These are phyloP conservation scores for Chionoecetes opilio DNA, from an alignment of 1,140 invertebrate genomes.

Conservation along the genomic window DNA sequence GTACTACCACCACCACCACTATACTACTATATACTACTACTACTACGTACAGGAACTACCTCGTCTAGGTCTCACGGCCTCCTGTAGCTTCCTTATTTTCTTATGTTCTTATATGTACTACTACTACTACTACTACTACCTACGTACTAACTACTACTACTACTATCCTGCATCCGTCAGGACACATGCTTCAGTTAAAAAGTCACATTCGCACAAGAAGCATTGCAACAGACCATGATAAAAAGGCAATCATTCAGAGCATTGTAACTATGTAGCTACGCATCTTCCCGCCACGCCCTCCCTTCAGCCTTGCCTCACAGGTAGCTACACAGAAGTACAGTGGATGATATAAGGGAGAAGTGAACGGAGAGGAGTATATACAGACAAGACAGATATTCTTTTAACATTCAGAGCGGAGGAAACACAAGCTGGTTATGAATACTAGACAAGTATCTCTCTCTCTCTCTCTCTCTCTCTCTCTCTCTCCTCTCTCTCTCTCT, in stretches of 20 bases:
- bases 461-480: slow-evolving; percentile 27
- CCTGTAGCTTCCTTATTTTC: too few species aligned
- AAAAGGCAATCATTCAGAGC: too few species aligned
- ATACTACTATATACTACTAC: too few species aligned
- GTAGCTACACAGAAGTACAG: background rate
- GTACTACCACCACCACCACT: too few species aligned
- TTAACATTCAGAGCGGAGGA: too few species aligned
- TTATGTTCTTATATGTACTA: too few species aligned
- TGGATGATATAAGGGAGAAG: background rate
- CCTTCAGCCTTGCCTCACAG: background rate
- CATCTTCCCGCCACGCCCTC: background rate
- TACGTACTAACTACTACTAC: too few species aligned
- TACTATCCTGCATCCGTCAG: background rate
- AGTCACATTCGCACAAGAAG: background rate
- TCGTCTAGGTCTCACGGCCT: too few species aligned
- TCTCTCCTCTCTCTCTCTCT: slow-evolving; percentile 10
- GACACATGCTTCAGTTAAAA: background rate
- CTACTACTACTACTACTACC: too few species aligned
- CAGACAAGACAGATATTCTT: too few species aligned
- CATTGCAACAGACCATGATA: background rate
- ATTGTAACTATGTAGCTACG: background rate
- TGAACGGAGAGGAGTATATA: background rate
- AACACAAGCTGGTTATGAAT: too few species aligned
- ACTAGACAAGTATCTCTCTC: background rate
- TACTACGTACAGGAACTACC: too few species aligned